phyloP scores from a whole-genome alignment of 1,140 invertebrate genomes.

The Cyphomyrmex costatus region DNA sequence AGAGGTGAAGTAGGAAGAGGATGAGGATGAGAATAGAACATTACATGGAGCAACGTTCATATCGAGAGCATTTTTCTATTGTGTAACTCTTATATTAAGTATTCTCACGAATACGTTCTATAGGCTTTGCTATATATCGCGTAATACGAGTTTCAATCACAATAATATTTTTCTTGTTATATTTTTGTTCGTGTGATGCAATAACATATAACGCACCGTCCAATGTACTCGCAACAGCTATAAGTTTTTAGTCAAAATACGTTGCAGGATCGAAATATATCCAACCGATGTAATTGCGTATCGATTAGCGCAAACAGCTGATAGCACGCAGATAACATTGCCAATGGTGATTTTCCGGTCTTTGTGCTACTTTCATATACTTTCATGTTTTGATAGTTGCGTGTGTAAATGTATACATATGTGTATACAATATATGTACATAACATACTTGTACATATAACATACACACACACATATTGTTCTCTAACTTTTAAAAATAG shows the following conservation, averaged over 20 bases:
- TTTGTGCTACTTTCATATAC: constrained; percentile 52
- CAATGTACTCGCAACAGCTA: background rate
- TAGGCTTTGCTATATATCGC: constrained; percentile 12
- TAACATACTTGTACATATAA: no score
- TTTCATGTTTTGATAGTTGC: constrained; percentile 25
- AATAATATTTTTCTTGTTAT: constrained; percentile 43
- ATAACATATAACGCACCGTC: background rate
- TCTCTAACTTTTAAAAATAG: no score
- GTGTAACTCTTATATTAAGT: background rate
- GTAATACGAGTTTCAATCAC: constrained; percentile 37
- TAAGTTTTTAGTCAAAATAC: constrained; percentile 41
- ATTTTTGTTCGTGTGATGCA: constrained; percentile 12
- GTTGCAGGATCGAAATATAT: background rate
- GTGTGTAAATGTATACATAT: no score
- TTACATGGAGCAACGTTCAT: background rate
- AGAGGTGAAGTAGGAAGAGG: background rate
- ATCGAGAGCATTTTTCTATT: background rate
- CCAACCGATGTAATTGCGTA: constrained; percentile 24
- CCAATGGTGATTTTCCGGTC: constrained; percentile 48
- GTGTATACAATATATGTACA: background rate
- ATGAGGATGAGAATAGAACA: background rate
- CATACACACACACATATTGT: no score
- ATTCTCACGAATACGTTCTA: background rate
- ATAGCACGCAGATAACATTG: constrained; percentile 41
- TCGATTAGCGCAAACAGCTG: constrained; percentile 39